phyloP scores from a whole-genome alignment of 2,888 invertebrate species.

The Drosophila sordidula region DNA sequence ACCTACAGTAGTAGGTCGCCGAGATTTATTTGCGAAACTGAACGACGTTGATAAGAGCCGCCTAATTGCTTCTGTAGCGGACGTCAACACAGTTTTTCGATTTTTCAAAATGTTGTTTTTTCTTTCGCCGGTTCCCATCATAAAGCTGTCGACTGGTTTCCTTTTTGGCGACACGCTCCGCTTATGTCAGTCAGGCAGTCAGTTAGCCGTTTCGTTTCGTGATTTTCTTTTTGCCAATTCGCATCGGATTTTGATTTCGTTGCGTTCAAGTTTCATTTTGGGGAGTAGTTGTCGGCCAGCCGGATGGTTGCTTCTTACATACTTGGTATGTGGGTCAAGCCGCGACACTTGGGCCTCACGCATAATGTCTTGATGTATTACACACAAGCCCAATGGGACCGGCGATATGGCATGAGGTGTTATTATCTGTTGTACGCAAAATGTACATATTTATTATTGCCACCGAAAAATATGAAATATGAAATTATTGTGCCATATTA shows the following conservation, averaged over 20 bases:
- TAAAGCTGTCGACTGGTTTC: constrained; percentile 77
- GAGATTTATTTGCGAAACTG: constrained; percentile 62
- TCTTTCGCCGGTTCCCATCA: constrained; percentile 67
- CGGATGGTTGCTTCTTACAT: constrained; percentile 41
- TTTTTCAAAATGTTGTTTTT: constrained; percentile 53
- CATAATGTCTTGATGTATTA: constrained; percentile 62
- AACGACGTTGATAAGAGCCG: constrained; percentile 65
- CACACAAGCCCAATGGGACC: constrained; percentile 49
- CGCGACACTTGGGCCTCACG: constrained; percentile 66
- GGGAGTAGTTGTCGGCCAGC: constrained; percentile 42
- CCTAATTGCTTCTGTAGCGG: constrained; percentile 72
- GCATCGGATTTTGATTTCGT: constrained; percentile 36
- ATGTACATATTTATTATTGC: constrained; percentile 55
- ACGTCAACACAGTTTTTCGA: constrained; percentile 71
- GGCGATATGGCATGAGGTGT: constrained; percentile 54
- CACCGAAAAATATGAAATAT: constrained; percentile 37
- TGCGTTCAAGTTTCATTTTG: constrained; percentile 64
- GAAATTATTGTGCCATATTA: constrained; percentile 58
- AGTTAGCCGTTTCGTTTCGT: constrained; percentile 7
- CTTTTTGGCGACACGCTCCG: constrained; percentile 74
- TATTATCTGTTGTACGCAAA: constrained; percentile 50
- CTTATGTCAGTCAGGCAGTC: constrained; percentile 62
- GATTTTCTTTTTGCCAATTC: constrained; percentile 72
- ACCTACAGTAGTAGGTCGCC: constrained; percentile 55
- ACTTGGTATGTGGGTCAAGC: constrained; percentile 73